Conservation (phyloP, 2,888 invertebrate species). For the Nasonovia ribisnigri region DNA sequence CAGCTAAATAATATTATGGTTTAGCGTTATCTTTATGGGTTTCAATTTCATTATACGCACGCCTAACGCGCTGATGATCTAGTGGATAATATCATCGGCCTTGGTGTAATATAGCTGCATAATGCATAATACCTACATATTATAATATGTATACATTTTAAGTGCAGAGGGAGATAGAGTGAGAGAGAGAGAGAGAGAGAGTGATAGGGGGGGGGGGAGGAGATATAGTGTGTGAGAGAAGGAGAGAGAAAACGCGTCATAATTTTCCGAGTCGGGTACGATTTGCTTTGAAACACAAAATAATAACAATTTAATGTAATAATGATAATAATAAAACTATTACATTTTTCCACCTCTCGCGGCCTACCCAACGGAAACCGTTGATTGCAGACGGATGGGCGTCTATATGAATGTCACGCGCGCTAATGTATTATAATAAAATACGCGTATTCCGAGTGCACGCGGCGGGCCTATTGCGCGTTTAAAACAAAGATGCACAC, state of each 20-base stretch:
- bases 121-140: neutral
- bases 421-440: neutral
- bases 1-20: conserved; percentile 7
- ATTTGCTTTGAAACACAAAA: conserved; percentile 17
- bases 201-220: neutral
- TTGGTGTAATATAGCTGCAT: neutral
- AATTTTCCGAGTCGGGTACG: neutral
- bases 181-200: no score
- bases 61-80: conserved; percentile 13
- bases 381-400: conserved; percentile 46
- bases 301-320: conserved; percentile 17
- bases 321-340: conserved; percentile 29
- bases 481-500: conserved; percentile 32
- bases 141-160: neutral
- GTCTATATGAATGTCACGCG: conserved; percentile 33
- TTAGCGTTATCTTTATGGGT: conserved; percentile 20
- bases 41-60: neutral
- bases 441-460: neutral
- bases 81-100: conserved; percentile 2
- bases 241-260: neutral
- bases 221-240: neutral
- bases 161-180: neutral
- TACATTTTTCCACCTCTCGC: neutral
- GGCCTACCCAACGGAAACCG: conserved; percentile 43
- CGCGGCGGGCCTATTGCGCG: neutral